Base-by-base conservation (phyloP, 2,888 invertebrate species). In the Synergus japonicus region DNA sequence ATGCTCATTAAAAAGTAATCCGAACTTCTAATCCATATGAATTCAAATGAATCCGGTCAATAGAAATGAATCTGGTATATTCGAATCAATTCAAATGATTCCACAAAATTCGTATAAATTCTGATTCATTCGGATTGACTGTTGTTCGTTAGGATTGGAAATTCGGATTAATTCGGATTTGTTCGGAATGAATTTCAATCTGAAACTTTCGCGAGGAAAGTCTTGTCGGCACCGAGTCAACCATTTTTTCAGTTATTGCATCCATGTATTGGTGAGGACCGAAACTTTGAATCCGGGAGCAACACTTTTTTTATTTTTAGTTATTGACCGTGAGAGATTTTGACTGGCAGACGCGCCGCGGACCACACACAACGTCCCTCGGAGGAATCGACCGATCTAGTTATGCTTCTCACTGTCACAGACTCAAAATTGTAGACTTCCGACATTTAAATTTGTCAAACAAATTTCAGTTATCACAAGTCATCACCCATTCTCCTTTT, bases 311-410 rank as follows among this genome's bases (percentile, higher is more conserved):
- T 73, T 73, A 73, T 73, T 73, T 73, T 73, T 73, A 73, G 73
- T 73, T 73, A 54, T 73, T 73, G 65, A 84, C 81, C 85, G 85
- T 82, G 85, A 85, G 85, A 85, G 88, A 88, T 87, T 89, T 89
- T 88, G 87, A 90, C 87, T 88, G 87, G 86, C 89, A 87, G 85
- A 84, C 81, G 78, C 83, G 84, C 81, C 83, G 29, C 76, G 76
- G 90, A 87, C 90, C 90, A 87, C 90, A 89, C 90, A 88, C 88
- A 88, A 87, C 79, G 88, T 79, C 77, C 81, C 84, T 87, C 69
- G 22, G 73, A 44, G 64, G 77, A 73, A 77, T 77, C 63, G 46
- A 64, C 77, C 15, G 65, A 60, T 73, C n/a, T 22, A 73, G 54
- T 73, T 54, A 73, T 73, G 73, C 73, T 54, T 73, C 54, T 73